phyloP scores from a whole-genome alignment of 2,113 vertebrate species.

The Dipodomys ordii region DNA sequence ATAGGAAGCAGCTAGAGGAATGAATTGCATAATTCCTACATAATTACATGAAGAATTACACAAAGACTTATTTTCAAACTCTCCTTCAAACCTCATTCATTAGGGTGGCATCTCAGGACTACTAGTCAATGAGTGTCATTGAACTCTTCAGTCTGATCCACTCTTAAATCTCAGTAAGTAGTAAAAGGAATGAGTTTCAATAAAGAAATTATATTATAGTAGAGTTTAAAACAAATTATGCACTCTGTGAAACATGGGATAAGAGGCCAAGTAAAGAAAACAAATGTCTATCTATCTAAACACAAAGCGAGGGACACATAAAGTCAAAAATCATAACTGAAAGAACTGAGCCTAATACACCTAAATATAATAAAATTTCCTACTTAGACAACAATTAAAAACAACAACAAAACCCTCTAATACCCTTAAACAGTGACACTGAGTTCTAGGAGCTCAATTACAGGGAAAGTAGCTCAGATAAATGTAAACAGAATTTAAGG shows the following conservation, averaged over 20 bases:
- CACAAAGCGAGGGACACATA: neutral
- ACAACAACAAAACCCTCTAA: neutral
- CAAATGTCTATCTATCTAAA: neutral
- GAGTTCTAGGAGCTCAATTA: neutral
- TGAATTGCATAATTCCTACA: too few species aligned
- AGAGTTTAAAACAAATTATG: conserved; percentile 9
- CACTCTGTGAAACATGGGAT: neutral
- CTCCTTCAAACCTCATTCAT: neutral
- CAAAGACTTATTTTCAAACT: neutral
- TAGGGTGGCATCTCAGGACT: neutral
- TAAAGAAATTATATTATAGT: neutral
- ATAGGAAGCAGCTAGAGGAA: neutral
- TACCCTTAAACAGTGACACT: neutral
- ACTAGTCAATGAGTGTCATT: neutral
- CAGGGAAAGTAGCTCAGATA: neutral
- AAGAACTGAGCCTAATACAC: neutral
- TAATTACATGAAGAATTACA: neutral
- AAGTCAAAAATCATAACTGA: neutral
- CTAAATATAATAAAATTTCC: neutral
- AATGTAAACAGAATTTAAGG: neutral
- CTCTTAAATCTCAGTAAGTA: neutral
- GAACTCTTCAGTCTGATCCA: neutral
- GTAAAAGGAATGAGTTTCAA: neutral
- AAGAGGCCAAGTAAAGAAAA: neutral
- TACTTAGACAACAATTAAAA: neutral